Base-by-base conservation (phyloP, 2,113 vertebrate genomes). In the Pteronura brasiliensis region DNA sequence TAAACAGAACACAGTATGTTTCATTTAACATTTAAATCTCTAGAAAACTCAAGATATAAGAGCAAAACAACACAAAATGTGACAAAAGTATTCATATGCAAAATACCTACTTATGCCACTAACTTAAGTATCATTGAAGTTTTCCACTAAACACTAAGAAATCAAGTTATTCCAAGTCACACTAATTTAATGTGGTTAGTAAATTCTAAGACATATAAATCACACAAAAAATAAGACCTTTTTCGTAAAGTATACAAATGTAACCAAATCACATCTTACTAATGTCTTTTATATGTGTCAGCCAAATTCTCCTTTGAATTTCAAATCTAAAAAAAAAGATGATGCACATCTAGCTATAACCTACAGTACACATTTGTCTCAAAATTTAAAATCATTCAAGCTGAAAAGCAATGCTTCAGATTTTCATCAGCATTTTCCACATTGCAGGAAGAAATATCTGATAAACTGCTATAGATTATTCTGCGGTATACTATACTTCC, bases 321-420 rank as follows among this genome's bases (percentile, higher is more conserved):
- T 71, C 20, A 88, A 97, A 88, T 88, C 47, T 81, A 69, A 83
- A 59, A 29, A 83, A 93, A 61, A 89, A 59, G 34, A 39, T 86
- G 69, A 83, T 29, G n/a, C 6, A 76, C 2, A 88, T n/a, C 6
- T 23, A 93, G 29, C 52, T 86, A 67, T 49, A 79, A 71, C 1
- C 34, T 87, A 88, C 6, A 49, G 6, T 9, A 90, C 34, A 63
- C 0, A 34, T 49, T 49, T 18, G 42, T 72, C 52, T 92, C 61
- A 96, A 96, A 98, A 69, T 34, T 77, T 88, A 63, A 76, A 95
- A 77, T 89, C 44, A 55, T 55, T 90, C 76, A 72, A 95, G 87
- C 11, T 69, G 36, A 96, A 96, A 90, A 80, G 42, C 44, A 84
- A 82, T 49, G 2, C 14, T 88, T 97, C 55, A 61, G 9, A 83